A percentile compares a stretch with the other conserved stretches of the same genome.
Evolutionary conservation across 2,888 invertebrate species (phyloP).

Genomic region (Melanophora roralis): DNA sequence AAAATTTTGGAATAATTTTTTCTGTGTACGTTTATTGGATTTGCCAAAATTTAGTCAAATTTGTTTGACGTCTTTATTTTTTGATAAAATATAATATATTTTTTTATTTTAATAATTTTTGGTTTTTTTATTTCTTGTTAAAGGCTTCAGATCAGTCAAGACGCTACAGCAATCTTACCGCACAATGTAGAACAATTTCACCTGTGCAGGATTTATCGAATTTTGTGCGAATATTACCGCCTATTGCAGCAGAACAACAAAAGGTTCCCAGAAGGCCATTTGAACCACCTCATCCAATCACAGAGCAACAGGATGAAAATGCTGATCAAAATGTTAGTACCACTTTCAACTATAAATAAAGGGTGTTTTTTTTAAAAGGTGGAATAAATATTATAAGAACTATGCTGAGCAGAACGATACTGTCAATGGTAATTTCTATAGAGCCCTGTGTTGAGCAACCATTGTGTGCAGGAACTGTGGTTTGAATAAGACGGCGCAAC

Average conservation of each 20-base stretch:
- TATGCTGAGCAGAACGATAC: no score
- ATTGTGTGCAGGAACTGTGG: no score
- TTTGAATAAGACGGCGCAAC: no score
- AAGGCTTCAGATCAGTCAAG: slow-evolving; percentile 89
- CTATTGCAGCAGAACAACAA: slow-evolving; percentile 78
- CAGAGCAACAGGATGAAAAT: slow-evolving; percentile 76
- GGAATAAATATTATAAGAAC: no score
- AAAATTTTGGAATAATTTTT: no score
- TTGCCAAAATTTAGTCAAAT: no score
- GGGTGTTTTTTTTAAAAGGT: not conserved
- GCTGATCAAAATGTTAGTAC: slow-evolving; percentile 78
- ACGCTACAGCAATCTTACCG: slow-evolving; percentile 88
- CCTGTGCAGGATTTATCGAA: slow-evolving; percentile 79
- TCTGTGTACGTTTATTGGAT: not conserved
- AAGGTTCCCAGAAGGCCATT: slow-evolving; percentile 78
- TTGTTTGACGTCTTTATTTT: no score
- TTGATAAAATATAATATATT: no score
- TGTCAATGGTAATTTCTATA: no score
- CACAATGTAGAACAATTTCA: slow-evolving; percentile 87
- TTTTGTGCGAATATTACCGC: slow-evolving; percentile 83
- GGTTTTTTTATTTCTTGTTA: slow-evolving; percentile 9
- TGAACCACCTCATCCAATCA: slow-evolving; percentile 84
- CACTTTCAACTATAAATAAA: no score
- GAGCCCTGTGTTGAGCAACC: no score
- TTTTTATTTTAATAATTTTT: not conserved